Conservation (phyloP, 2,113 vertebrate genomes). For the Sterrhoptilus dennistouni region DNA sequence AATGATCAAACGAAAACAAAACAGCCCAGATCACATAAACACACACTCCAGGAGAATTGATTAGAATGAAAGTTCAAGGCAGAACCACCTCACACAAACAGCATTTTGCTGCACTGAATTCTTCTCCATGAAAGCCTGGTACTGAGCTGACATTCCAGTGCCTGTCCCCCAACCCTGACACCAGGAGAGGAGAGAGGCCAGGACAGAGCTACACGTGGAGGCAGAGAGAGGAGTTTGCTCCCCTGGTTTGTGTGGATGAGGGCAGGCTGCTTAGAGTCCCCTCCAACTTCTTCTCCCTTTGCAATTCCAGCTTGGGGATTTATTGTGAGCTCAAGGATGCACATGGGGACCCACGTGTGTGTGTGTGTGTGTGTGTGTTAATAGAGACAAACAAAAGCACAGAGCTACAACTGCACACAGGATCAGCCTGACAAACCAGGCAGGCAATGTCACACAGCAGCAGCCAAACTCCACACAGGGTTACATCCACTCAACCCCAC, state of each 20-base stretch:
- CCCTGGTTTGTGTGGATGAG: neutral
- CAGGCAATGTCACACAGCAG: neutral
- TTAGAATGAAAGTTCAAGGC: neutral
- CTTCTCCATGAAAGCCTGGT: neutral
- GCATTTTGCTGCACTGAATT: neutral
- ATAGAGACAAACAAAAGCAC: neutral
- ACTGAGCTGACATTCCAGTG: neutral
- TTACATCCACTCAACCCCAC: neutral
- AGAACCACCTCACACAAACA: neutral
- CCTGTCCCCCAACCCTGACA: neutral
- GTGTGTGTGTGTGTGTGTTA: neutral
- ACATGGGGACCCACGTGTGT: neutral
- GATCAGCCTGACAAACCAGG: neutral
- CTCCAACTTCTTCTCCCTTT: neutral
- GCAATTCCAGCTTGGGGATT: neutral
- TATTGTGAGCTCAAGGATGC: neutral
- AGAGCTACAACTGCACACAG: neutral
- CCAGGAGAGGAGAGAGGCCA: neutral
- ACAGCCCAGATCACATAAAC: neutral
- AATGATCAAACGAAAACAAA: constrained; percentile 9
- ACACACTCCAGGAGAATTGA: neutral
- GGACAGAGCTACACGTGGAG: neutral
- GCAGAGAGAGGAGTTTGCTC: neutral
- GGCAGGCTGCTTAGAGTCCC: neutral
- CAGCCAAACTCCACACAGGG: neutral